Base-by-base conservation (phyloP, 2,888 invertebrate species). In the Orchesellides sinensis region DNA sequence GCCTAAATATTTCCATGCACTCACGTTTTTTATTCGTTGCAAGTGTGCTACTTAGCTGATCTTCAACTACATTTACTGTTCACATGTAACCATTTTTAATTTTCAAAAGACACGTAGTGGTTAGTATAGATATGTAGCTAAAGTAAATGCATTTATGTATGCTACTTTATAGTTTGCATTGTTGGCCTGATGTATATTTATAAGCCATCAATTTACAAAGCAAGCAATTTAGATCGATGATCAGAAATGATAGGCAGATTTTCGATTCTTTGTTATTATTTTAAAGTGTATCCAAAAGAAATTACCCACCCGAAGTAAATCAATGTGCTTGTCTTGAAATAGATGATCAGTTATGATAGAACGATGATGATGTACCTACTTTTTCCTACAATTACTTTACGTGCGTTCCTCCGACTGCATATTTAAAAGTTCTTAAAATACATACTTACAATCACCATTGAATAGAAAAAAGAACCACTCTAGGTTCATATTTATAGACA, bases 81-180 rank as follows among this genome's bases (percentile, higher is more conserved):
- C 66, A 66, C 66, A 66, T 66, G 66, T 66, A 25, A 49, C 66
- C 45, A 47, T 66, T 66, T 66, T 66, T 27, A 17, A 19, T 61
- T 56, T 56, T 56, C 27, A 19, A 56, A 40, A n/a, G 2, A 40
- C 1, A 40, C 2, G n/a, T n/a, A n/a, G n/a, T n/a, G n/a, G n/a
- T n/a, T n/a, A 59, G 59, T 32, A 59, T 32, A 59, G 32, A 59
- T 35, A 3, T 52, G 52, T 19, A 5, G 17, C 52, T 52, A 19
- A n/a, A n/a, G n/a, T n/a, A n/a, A n/a, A n/a, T n/a, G n/a, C n/a
- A n/a, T n/a, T 14, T 19, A 8, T 19, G 10, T 21, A 12, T 35
- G 40, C 12, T 35, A 35, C 32, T 17, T 32, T 61, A 32, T 27
- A 10, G 25, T 32, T 17, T 61, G 32, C 61, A 32, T 61, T 1